A percentile compares a stretch with the other conserved stretches of the same genome.
These are phyloP conservation scores for Hirtodrosophila cameraria DNA, from an alignment of 2,888 invertebrate genomes.

Conservation along the genomic window DNA sequence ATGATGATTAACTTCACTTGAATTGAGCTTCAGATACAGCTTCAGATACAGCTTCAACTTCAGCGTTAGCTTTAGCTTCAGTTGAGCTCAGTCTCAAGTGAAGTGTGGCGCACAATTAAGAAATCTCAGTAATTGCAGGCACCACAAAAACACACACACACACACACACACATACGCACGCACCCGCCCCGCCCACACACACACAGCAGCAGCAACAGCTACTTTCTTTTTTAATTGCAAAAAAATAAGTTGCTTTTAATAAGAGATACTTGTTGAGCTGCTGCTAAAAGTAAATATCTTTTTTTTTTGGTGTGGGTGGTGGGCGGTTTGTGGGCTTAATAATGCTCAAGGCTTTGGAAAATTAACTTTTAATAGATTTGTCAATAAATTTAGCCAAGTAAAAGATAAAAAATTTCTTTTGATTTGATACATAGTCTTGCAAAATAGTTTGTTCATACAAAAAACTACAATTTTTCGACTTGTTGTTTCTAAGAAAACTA, in stretches of 20 bases:
- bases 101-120: conserved; percentile 59
- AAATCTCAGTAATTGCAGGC: conserved; percentile 53
- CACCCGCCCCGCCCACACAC: conserved; percentile 42
- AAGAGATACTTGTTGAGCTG: conserved; percentile 12
- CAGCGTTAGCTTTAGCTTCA: no score
- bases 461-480: no score
- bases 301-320: not conserved
- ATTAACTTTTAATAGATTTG: no score
- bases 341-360: conserved; percentile 7
- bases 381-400: no score
- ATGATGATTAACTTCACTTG: conserved; percentile 52
- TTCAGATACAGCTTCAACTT: no score
- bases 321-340: conserved; percentile 18
- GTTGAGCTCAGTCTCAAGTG: conserved; percentile 35
- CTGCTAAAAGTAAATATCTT: conserved; percentile 22
- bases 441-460: no score
- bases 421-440: no score
- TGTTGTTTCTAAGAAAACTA: no score
- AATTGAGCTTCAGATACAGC: conserved; percentile 22
- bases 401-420: no score
- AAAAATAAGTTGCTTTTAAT: conserved; percentile 11
- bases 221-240: conserved; percentile 60
- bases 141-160: conserved; percentile 12
- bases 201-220: conserved; percentile 1
- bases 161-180: conserved; percentile 1